phyloP scores from a whole-genome alignment of 2,797 vertebrate species.

The Spinus olivaceus region DNA sequence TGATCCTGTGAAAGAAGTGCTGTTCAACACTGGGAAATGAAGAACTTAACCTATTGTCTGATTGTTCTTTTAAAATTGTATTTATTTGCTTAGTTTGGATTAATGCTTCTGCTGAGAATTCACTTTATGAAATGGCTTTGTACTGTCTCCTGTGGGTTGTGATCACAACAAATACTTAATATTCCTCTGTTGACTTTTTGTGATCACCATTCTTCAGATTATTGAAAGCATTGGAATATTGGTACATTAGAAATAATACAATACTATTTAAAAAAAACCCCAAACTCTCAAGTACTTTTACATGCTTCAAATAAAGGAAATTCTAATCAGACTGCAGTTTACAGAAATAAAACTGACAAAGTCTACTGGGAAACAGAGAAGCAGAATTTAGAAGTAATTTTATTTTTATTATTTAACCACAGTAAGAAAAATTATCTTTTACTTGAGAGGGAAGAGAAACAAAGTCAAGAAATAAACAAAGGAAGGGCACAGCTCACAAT shows the following conservation, averaged over 20 bases:
- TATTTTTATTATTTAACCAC: neutral
- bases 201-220: neutral
- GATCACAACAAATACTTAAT: neutral
- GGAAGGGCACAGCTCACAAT: neutral
- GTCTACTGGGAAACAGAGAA: neutral
- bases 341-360: neutral
- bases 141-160: neutral
- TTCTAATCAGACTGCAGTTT: neutral
- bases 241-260: neutral
- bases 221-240: neutral
- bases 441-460: neutral
- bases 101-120: neutral
- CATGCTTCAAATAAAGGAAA: neutral
- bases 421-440: neutral
- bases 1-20: neutral
- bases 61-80: neutral
- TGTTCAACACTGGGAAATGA: neutral
- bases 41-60: neutral
- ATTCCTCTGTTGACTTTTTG: neutral
- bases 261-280: fast-evolving
- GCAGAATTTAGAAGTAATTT: neutral
- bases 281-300: neutral
- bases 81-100: neutral
- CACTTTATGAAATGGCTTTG: neutral
- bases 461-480: slow-evolving; percentile 1